Base-by-base conservation (phyloP, 2,888 invertebrate species). In the Stenchaetothrips biformis region DNA sequence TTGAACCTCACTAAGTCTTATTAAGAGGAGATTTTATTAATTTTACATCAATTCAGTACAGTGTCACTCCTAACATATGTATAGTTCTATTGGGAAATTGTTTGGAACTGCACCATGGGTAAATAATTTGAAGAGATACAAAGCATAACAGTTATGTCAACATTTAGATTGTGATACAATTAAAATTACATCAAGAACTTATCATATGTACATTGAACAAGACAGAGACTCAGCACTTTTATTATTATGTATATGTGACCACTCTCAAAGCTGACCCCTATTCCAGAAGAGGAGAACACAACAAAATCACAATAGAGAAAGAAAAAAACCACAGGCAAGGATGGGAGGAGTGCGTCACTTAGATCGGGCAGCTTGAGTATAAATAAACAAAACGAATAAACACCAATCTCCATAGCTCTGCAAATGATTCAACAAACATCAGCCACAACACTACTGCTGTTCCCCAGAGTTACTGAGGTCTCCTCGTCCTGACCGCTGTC, bases 401-500 rank as follows among this genome's bases (percentile, higher is more conserved):
- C 25, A 53, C 53, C 8, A 53, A 74, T 25, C 37, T 37, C 1
- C 37, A 0, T 25, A 74, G 67, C 25, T 25, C 25, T 74, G 67
- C 25, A 25, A 74, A 11, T 11, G 7, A 21, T 74, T 74, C 7
- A 74, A 8, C 67, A 74, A 21, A 74, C 67, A 25, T 74, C 67
- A 9, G 25, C 67, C 7, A 25, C 67, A 21, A 25, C 67, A 74
- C 88, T 85, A 82, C 85, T 86, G 84, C 88, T 89, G 82, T 88
- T 89, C 82, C 89, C 90, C 81, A 89, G 89, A 79, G 89, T 89
- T 53, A 89, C 88, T 27, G 89, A 88, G 86, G 90, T 88, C 84
- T 90, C 90, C 79, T 89, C 89, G 79, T 88, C 87, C 85, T 90
- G 89, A 74, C 88, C 88, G 81, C 88, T 88, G 83, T 90, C 90